Evolutionary conservation across 2,888 invertebrate species (phyloP).

Genomic region (Mesopsocus fuscifrons): DNA sequence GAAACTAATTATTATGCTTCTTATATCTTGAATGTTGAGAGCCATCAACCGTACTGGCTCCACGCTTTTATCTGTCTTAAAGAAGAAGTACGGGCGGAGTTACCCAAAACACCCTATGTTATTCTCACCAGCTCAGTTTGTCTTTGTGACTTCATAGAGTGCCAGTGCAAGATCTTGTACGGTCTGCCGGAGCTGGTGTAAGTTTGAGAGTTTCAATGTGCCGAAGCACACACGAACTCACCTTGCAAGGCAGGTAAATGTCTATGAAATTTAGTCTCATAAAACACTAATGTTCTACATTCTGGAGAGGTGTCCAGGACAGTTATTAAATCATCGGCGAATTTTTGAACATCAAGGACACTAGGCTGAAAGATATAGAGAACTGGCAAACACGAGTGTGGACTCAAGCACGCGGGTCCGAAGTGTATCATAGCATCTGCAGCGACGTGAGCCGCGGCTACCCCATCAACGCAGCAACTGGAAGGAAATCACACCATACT

Average conservation of each 20-base stretch:
- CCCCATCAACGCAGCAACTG: conserved; percentile 78
- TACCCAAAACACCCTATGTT: no score
- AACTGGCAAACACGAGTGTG: conserved; percentile 49
- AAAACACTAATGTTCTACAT: conserved; percentile 41
- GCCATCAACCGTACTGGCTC: no score
- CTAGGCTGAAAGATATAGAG: conserved; percentile 49
- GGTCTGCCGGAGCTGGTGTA: no score
- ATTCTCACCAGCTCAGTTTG: no score
- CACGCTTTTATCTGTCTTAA: no score
- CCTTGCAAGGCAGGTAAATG: neutral
- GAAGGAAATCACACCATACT: conserved; percentile 14
- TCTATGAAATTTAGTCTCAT: conserved; percentile 33
- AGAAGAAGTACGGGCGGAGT: no score
- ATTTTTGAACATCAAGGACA: conserved; percentile 30
- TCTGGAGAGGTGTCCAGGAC: conserved; percentile 23
- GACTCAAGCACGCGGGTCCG: conserved; percentile 73
- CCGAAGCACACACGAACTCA: no score
- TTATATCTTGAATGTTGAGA: no score
- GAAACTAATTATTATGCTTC: no score
- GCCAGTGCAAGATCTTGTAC: no score
- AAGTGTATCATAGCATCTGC: conserved; percentile 81
- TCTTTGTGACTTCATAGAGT: no score
- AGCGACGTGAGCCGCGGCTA: conserved; percentile 72
- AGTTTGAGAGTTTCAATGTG: no score
- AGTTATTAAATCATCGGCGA: conserved; percentile 23